Conservation (phyloP, 2,888 invertebrate genomes). For the Tanytarsus gracilentus region DNA sequence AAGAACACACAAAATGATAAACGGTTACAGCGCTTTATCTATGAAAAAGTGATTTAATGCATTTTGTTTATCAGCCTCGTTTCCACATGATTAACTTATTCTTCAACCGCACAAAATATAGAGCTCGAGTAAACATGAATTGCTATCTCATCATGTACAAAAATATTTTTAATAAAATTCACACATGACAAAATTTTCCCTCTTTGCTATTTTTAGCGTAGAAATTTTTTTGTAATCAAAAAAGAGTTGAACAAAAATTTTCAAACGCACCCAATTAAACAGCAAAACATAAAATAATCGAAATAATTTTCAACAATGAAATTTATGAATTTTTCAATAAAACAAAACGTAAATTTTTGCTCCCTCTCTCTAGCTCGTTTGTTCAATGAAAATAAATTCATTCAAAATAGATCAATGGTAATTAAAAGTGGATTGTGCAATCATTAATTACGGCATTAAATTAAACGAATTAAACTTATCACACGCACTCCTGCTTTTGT, state of each 20-base stretch:
- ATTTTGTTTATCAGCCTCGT: constrained; percentile 18
- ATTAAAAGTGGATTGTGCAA: neutral
- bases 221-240: neutral
- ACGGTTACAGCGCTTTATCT: no score
- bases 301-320: no score
- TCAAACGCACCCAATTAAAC: no score
- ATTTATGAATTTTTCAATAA: no score
- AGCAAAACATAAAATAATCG: neutral
- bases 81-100: constrained; percentile 23
- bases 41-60: constrained; percentile 3
- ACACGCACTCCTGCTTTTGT: neutral
- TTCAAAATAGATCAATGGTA: neutral
- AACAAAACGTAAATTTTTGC: neutral
- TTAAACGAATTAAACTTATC: constrained; percentile 16
- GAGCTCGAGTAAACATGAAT: constrained; percentile 13
- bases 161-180: constrained; percentile 16
- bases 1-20: no score
- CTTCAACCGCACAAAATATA: neutral
- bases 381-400: neutral
- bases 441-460: constrained; percentile 19
- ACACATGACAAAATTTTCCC: constrained; percentile 14
- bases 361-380: neutral
- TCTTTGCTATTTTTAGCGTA: neutral
- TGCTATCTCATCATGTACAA: neutral
- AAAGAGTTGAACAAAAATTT: no score